Conservation (phyloP, 2,888 invertebrate genomes). For the Oligia strigilis region DNA sequence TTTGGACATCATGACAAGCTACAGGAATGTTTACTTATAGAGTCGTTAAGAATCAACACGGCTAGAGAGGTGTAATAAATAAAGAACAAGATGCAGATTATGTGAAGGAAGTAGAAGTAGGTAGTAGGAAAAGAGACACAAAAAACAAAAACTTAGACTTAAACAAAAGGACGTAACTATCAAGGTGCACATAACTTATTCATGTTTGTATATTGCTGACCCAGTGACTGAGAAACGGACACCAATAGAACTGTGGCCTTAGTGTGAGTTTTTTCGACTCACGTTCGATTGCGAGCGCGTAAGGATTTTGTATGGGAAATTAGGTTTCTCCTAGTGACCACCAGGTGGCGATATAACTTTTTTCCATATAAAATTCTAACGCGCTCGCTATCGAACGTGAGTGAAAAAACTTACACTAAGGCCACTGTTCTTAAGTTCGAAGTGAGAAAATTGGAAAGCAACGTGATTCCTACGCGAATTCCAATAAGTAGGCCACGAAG, state of each 20-base stretch:
- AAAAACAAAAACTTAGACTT: slow-evolving; percentile 2
- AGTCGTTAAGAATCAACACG: not conserved
- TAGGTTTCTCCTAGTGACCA: too few relatives aligned
- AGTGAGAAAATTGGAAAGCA: slow-evolving; percentile 61
- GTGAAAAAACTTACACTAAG: too few relatives aligned
- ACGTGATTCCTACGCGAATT: slow-evolving; percentile 57
- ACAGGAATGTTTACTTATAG: not conserved
- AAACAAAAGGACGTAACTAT: slow-evolving; percentile 39
- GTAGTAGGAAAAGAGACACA: slow-evolving; percentile 1
- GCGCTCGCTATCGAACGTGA: too few relatives aligned
- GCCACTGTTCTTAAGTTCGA: slow-evolving; percentile 63
- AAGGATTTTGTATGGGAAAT: too few relatives aligned
- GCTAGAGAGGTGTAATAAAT: not conserved
- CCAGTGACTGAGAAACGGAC: slow-evolving; percentile 59
- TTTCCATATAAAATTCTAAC: too few relatives aligned
- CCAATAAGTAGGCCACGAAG: slow-evolving; percentile 55
- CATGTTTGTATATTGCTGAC: slow-evolving; percentile 58
- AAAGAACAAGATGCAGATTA: not conserved
- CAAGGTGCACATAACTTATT: slow-evolving; percentile 55
- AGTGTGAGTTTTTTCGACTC: too few relatives aligned
- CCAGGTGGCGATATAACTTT: too few relatives aligned
- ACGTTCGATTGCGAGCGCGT: too few relatives aligned
- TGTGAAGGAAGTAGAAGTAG: slow-evolving; percentile 4
- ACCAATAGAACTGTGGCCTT: slow-evolving; percentile 52
- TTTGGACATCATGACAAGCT: slow-evolving; percentile 33